Evolutionary conservation across 2,888 invertebrate species (phyloP), one percentile per base, ranked within the genome.

Genomic region (Luffia ferchaultella): DNA sequence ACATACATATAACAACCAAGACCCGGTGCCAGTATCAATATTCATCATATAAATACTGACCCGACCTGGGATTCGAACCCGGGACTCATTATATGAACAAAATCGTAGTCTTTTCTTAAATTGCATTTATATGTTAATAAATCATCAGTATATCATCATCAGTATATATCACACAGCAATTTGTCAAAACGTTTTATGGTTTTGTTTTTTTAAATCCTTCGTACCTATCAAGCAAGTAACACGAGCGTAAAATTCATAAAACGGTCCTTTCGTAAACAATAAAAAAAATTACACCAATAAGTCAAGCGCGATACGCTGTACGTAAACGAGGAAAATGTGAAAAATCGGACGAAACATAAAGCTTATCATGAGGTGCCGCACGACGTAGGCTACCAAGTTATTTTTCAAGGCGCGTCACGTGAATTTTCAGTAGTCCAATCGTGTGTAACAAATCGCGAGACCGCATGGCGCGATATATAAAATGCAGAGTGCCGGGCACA

Each of bases 401-500:
- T 30, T 30, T 30, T 30, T 30, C 30, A 30, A 12, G 30, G 12
- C 30, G 30, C 30, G 30, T 30, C 30, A 30, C 30, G 30, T 12
- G 30, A 30, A 30, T 30, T 30, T 30, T 30, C 30, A 30, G 3
- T 30, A 12, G 30, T 12, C 30, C 30, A 30, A 30, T 30, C 30
- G 30, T 12, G 30, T 30, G 30, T 41, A 46, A 55, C 53, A 55
- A 55, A 55, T 55, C 46, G 53, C 50, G 42, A 46, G 40, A 30
- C 50, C 44, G 45, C 52, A 52, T 52, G 52, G 41, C 42, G 51
- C 55, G 45, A 53, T 55, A 53, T 50, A 16, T 43, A 43, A 17
- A 45, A 18, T 46, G 46, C 46, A 46, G 46, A 20, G 20, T 15
- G 20, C 46, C 46, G 19, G 16, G 18, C 12, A 20, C 46, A 46